Evolutionary conservation across 2,888 invertebrate species (phyloP).

Genomic region (Pyrrhosoma nymphula): DNA sequence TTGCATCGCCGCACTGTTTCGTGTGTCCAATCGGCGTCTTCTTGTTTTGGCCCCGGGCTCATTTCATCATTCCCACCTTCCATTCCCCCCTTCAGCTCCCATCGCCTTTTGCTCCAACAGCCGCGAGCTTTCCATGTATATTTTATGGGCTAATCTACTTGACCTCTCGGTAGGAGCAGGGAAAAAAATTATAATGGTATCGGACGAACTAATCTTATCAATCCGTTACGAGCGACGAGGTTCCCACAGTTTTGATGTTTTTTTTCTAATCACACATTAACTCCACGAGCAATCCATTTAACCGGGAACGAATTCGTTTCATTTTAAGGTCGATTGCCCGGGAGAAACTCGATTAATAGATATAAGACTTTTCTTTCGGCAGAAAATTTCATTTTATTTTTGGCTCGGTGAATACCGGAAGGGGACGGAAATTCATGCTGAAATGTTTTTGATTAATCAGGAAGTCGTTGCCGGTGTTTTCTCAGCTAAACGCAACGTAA

Average conservation of each 20-base stretch:
- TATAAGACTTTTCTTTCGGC: not conserved
- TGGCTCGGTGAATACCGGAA: not conserved
- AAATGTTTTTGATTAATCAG: not conserved
- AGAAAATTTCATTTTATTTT: not conserved
- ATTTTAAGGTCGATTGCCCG: not conserved
- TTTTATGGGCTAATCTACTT: constrained; percentile 32
- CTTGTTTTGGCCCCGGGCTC: not conserved
- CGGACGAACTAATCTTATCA: constrained; percentile 14
- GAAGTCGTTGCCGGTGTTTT: not conserved
- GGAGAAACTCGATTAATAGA: not conserved
- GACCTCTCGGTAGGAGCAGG: not conserved
- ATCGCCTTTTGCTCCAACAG: not conserved
- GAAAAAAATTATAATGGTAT: not conserved
- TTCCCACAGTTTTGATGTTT: constrained; percentile 11
- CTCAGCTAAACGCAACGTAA: not conserved
- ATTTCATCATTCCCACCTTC: constrained; percentile 17
- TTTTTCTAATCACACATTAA: not conserved
- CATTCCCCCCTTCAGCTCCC: not conserved
- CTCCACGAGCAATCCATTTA: not conserved
- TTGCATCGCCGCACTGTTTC: not conserved
- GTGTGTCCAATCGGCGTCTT: constrained; percentile 32
- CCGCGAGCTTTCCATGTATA: not conserved
- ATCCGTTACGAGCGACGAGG: constrained; percentile 18
- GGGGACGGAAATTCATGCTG: not conserved
- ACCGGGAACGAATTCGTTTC: not conserved